These are phyloP conservation scores for Argya squamiceps DNA, from an alignment of 2,797 vertebrate species.

Conservation along the genomic window DNA sequence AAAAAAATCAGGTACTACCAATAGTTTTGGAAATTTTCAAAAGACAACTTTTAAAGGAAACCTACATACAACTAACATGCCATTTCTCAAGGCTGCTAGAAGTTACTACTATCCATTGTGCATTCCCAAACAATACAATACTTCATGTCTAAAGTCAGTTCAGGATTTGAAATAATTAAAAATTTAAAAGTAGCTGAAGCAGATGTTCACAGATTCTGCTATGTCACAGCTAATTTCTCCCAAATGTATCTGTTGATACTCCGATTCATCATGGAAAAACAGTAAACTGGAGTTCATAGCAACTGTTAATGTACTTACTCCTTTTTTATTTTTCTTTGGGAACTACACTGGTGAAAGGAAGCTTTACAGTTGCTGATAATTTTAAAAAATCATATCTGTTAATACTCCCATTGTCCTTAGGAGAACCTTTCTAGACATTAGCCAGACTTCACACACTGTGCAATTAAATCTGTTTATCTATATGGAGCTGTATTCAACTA, in stretches of 20 bases:
- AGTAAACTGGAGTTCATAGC: background rate
- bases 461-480: background rate
- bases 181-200: background rate
- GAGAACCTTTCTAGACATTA: background rate
- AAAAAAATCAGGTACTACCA: background rate
- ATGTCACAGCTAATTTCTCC: background rate
- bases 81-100: background rate
- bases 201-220: background rate
- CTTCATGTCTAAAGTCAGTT: background rate
- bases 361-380: background rate
- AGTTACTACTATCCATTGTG: background rate
- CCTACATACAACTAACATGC: background rate
- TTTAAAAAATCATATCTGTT: background rate
- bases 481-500: background rate
- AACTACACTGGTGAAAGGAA: background rate
- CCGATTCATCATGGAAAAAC: background rate
- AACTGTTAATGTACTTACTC: background rate
- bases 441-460: background rate
- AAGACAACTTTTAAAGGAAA: background rate
- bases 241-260: background rate
- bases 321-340: background rate
- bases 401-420: background rate
- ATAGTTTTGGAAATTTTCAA: background rate
- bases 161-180: slow-evolving; percentile 30
- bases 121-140: background rate